phyloP scores from a whole-genome alignment of 1,140 invertebrate genomes.

The Heliconius hermathena region DNA sequence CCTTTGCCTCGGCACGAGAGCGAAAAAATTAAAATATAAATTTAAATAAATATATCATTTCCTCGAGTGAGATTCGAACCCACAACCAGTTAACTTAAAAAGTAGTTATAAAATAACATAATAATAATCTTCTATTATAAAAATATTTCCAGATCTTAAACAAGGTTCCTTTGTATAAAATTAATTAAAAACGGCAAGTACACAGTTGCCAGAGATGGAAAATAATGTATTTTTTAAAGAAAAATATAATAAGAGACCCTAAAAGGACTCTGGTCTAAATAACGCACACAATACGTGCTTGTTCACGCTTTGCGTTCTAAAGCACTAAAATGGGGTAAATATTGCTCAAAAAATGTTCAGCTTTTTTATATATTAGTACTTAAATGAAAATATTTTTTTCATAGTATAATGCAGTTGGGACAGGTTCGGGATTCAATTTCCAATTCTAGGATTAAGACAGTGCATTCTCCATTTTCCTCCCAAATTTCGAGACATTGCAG shows the following conservation, averaged over 20 bases:
- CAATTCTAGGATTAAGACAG: no score
- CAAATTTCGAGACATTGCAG: no score
- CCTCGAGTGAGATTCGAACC: no score
- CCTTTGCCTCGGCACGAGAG: no score
- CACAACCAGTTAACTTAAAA: no score
- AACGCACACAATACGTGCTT: constrained; percentile 26
- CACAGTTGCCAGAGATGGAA: background rate
- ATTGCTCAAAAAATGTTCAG: background rate
- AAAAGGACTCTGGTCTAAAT: constrained; percentile 23
- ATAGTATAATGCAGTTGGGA: background rate
- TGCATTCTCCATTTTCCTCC: no score
- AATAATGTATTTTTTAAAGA: background rate
- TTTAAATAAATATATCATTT: no score
- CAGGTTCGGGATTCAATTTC: background rate
- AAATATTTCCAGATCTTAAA: background rate
- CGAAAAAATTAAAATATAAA: no score
- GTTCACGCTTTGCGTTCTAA: constrained; percentile 19
- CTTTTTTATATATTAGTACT: background rate
- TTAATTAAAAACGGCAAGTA: background rate
- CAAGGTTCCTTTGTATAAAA: background rate
- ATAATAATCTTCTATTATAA: no score
- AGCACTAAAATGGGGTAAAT: constrained; percentile 7
- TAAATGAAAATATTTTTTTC: constrained; percentile 2
- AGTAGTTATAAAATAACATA: no score
- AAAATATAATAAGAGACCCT: constrained; percentile 8